Conservation (phyloP, 2,888 invertebrate genomes). For the Drosophila algonquin region DNA sequence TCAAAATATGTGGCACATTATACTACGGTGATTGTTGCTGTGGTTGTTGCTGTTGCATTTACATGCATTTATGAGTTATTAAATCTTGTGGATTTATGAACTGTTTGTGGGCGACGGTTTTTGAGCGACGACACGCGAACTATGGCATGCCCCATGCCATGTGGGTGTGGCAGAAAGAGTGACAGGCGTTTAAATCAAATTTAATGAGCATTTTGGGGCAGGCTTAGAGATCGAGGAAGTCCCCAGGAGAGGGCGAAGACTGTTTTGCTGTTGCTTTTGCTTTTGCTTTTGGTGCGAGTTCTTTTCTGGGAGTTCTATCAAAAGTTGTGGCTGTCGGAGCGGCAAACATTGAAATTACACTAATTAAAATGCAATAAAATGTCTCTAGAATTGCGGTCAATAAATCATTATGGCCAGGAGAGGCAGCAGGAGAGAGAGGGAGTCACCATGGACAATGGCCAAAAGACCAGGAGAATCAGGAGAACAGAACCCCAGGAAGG, state of each 20-base stretch:
- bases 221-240: conserved; percentile 25
- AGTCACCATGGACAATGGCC: conserved; percentile 25
- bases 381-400: conserved; percentile 72
- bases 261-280: too few relatives aligned
- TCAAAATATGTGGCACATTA: conserved; percentile 76
- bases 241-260: background rate
- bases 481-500: background rate
- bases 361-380: conserved; percentile 83
- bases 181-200: conserved; percentile 59
- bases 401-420: conserved; percentile 70
- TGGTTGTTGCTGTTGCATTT: conserved; percentile 56
- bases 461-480: conserved; percentile 16
- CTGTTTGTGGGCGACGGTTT: conserved; percentile 55
- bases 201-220: conserved; percentile 55
- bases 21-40: conserved; percentile 52
- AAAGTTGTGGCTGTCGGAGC: conserved; percentile 32
- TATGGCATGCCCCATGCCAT: conserved; percentile 25
- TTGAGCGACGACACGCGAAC: conserved; percentile 74
- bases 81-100: conserved; percentile 74
- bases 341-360: conserved; percentile 82
- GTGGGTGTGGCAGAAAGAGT: conserved; percentile 63
- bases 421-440: conserved; percentile 25
- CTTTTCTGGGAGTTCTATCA: conserved; percentile 29
- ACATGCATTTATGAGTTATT: conserved; percentile 78
- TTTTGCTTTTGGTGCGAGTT: conserved; percentile 11